Base-by-base conservation (phyloP, 2,888 invertebrate species). In the Morpho helenor region DNA sequence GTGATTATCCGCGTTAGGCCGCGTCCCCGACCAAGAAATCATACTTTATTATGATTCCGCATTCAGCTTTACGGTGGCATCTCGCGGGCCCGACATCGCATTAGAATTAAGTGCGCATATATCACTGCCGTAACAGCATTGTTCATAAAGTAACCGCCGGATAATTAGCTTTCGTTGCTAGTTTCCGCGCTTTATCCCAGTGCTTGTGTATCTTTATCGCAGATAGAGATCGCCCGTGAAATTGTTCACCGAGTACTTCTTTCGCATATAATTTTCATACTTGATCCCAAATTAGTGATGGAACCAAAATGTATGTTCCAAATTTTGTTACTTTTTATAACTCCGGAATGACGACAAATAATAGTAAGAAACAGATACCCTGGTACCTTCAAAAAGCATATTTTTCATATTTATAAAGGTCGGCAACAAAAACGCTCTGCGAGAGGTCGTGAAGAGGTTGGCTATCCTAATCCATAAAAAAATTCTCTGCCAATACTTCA, bases 1-100 rank as follows among this genome's bases (percentile, higher is more conserved):
- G 88, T 86, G 88, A 89, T 89, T 88, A 87, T 86, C 80, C 82
- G 80, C 82, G 86, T 81, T 81, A 80, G 82, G 82, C 79, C 76
- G 79, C 80, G 82, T 85, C 87, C 87, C 87, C 82, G 82, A 80
- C 87, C 82, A 87, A 89, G 88, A 86, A 89, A 87, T 88, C 87
- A 88, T 87, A 86, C 85, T 89, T 89, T 88, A 88, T 87, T 86
- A 87, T 87, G 82, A 85, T 82, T 82, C 75, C 75, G 77, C 73
- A 78, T 82, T 82, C 79, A 77, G 79, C 77, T 82, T 84, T 81
- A 80, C 78, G 68, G 77, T 71, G 73, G 68, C 70, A 78, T 77
- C 82, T 84, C 83, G 84, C 82, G 82, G 81, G 76, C 76, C 74
- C 71, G 76, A 73, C 76, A 73, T 75, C 79, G 74, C 84, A 81